Base-by-base conservation (phyloP, 2,888 invertebrate genomes). In the Drosophila borealis region DNA sequence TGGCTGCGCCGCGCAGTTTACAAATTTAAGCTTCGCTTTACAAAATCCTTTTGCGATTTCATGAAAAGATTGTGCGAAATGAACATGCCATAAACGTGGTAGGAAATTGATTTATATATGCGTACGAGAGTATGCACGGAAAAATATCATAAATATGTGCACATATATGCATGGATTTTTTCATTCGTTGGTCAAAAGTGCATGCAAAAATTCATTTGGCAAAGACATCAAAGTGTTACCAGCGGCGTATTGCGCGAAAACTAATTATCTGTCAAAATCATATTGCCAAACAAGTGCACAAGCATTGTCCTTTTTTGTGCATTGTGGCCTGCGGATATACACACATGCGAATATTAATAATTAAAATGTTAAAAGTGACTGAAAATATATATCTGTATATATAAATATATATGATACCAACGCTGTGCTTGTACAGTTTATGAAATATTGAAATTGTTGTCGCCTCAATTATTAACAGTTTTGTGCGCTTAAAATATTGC, bases 191-290 rank as follows among this genome's bases (percentile, higher is more conserved):
- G 25, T 48, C 41, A 56, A 50, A 41, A 56, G 8, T n/a, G 42
- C 42, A 57, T 33, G 9, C 13, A n/a, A 54, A 48, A 56, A 45
- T 65, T 34, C 37, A 64, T 57, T 61, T 68, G 48, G 46, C 21
- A 39, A 17, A 19, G 34, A 37, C 37, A 61, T 70, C 71, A 75
- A 79, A 74, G 70, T 64, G 57, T 62, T 64, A 45, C 81, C 80
- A 61, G 78, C 72, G 70, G 81, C 82, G 66, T 53, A 68, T 63
- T 70, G 60, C 54, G 56, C 66, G 57, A 78, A 82, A 85, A 81
- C 73, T 85, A 83, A 85, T 88, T 85, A 88, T 79, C 81, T 85
- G 88, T 83, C 83, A 80, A 78, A 85, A 50, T 74, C 82, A 77
- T 66, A 80, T 71, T 76, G 57, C 37, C 70, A 64, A 71, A 86